Evolutionary conservation across 2,888 invertebrate species (phyloP).

Genomic region (Imbricaverruca yamaguchii): DNA sequence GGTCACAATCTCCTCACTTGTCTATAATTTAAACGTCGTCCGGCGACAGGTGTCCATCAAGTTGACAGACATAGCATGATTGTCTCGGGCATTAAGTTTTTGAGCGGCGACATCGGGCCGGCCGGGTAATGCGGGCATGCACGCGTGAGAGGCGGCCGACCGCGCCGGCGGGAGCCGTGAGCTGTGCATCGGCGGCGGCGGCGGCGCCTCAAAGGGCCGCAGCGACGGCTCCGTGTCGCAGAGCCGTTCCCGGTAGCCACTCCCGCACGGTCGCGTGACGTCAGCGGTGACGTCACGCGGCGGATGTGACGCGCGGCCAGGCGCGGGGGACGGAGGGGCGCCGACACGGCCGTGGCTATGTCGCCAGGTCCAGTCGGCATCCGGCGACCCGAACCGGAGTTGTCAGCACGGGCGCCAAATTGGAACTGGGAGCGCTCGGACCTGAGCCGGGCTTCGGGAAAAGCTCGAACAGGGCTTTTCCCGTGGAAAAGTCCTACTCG

Average conservation of each 20-base stretch:
- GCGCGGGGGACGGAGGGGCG: too few species aligned
- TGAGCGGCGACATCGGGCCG: not conserved
- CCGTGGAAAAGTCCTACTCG: too few species aligned
- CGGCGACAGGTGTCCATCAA: slow-evolving; percentile 5
- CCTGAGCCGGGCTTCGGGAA: too few species aligned
- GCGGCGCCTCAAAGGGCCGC: not conserved
- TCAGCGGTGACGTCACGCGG: not conserved
- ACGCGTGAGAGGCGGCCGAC: not conserved
- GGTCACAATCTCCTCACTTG: slow-evolving; percentile 18
- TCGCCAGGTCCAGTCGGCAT: too few species aligned
- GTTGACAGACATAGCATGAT: slow-evolving; percentile 21
- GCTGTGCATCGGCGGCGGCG: not conserved
- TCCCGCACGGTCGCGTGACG: too few species aligned
- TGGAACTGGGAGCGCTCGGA: too few species aligned
- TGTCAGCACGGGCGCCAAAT: too few species aligned
- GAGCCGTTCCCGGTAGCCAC: too few species aligned
- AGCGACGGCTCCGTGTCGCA: not conserved
- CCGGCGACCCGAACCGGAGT: too few species aligned
- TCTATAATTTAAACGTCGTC: slow-evolving; percentile 18
- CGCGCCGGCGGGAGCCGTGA: not conserved
- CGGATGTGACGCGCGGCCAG: not conserved
- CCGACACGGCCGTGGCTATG: too few species aligned
- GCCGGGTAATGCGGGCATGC: not conserved
- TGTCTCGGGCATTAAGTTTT: slow-evolving; percentile 18
- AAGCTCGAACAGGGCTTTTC: too few species aligned